phyloP scores from a whole-genome alignment of 2,797 vertebrate species.

The Urocyon cinereoargenteus region DNA sequence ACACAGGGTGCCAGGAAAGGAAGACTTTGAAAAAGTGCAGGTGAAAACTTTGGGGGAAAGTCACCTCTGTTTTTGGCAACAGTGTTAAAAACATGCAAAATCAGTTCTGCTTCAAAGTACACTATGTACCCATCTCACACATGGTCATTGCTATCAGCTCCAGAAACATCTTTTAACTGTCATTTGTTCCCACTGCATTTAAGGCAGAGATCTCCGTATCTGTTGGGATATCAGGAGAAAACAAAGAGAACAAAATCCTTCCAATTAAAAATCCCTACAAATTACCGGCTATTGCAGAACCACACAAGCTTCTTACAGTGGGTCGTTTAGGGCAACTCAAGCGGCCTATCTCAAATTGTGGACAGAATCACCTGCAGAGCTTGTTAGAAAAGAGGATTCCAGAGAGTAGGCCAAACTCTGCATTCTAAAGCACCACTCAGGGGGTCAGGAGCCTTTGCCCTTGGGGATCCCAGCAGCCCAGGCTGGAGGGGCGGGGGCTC shows the following conservation, averaged over 20 bases:
- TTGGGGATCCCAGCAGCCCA: not conserved
- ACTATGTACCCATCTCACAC: not conserved
- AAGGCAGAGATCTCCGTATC: not conserved
- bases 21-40: conserved; percentile 25
- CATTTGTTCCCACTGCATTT: not conserved
- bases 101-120: conserved; percentile 1
- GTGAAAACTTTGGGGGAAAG: not conserved
- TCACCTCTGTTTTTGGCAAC: conserved; percentile 15
- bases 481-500: rapidly evolving
- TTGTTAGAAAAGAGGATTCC: conserved; percentile 44
- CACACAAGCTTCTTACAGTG: not conserved
- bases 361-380: not conserved
- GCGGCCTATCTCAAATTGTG: not conserved
- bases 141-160: not conserved
- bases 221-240: conserved; percentile 18
- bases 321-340: not conserved
- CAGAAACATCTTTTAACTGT: conserved; percentile 27
- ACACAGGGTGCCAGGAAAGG: not conserved
- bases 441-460: not conserved
- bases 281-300: not conserved
- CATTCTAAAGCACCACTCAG: not conserved
- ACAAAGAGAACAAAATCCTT: not conserved
- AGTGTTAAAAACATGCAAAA: not conserved
- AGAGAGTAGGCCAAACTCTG: not conserved
- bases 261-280: not conserved